Evolutionary conservation across 2,797 vertebrate species (phyloP), one percentile per base, ranked within the genome.

Genomic region (Gastrophryne carolinensis): DNA sequence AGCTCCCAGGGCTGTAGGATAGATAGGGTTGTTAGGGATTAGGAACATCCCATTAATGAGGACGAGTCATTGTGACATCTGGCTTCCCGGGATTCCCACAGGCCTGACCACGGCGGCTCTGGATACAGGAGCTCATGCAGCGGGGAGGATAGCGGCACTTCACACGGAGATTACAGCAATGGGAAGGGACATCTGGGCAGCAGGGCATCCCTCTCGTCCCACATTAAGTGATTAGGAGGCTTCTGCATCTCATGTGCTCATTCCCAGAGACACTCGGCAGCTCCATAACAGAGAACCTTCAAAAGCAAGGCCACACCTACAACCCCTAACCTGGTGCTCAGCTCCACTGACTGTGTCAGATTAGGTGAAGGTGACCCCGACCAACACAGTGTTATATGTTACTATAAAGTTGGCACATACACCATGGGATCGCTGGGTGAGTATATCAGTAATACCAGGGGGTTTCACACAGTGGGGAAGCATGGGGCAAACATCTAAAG

Each of bases 111-210:
- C 49, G n/a, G 29, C 4, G 49, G 21, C 64, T 35, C 19, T 9
- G 21, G 24, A 24, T 17, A 6, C 54, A 23, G 39, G 56, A 41
- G 37, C 39, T 5, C 21, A 41, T 72, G 57, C 60, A 72, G 57
- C 41, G 21, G 1, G 27, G 52, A 17, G 30, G 23, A 35, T 27
- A 27, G 44, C 65, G 49, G 56, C 50, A 34, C 30, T 62, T 30
- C 50, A 66, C 57, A 62, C 30, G 17, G 57, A 44, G 61, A 76
- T 76, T 69, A 76, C 54, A 8, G 11, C 54, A 34, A 49, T 75
- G 64, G 47, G 64, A 76, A 54, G 57, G 21, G 62, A 47, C 73
- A 76, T 69, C 69, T 70, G 73, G 47, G n/a, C n/a, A n/a, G n/a
- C n/a, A n/a, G n/a, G n/a, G n/a, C n/a, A n/a, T n/a, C n/a, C n/a